phyloP scores from a whole-genome alignment of 2,797 vertebrate species.

The Alosa sapidissima region DNA sequence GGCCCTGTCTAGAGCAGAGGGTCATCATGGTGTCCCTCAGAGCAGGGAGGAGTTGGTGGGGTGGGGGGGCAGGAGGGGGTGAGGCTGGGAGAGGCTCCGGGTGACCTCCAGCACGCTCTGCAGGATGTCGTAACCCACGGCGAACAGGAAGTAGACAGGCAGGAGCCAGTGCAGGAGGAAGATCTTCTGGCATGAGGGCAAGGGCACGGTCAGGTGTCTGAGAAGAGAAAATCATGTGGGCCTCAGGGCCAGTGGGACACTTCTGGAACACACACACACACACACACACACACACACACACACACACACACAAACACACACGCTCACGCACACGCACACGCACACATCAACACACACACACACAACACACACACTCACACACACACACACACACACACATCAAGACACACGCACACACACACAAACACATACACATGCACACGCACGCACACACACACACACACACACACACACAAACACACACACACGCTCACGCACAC shows the following conservation, averaged over 20 bases:
- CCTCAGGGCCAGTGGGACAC: background rate
- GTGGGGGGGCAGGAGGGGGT: background rate
- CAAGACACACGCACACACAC: background rate
- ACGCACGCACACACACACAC: background rate
- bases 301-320: background rate
- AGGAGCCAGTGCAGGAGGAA: constrained; percentile 71
- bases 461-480: background rate
- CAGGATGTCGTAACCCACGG: constrained; percentile 69
- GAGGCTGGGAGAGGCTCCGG: constrained; percentile 49
- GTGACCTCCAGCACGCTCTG: constrained; percentile 62
- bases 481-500: background rate
- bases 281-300: background rate
- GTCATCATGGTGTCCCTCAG: constrained; percentile 1
- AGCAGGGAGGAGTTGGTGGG: constrained; percentile 45
- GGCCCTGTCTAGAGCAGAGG: background rate
- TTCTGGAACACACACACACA: background rate
- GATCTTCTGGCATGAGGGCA: constrained; percentile 58
- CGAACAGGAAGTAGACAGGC: constrained; percentile 76
- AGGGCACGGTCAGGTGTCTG: constrained; percentile 64
- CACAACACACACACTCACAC: background rate
- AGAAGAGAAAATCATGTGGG: constrained; percentile 9
- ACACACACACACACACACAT: no score
- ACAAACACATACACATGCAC: constrained; percentile 48
- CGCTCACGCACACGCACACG: background rate
- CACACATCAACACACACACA: background rate